phyloP scores from a whole-genome alignment of 2,797 vertebrate species.

The Syngnathus acus region DNA sequence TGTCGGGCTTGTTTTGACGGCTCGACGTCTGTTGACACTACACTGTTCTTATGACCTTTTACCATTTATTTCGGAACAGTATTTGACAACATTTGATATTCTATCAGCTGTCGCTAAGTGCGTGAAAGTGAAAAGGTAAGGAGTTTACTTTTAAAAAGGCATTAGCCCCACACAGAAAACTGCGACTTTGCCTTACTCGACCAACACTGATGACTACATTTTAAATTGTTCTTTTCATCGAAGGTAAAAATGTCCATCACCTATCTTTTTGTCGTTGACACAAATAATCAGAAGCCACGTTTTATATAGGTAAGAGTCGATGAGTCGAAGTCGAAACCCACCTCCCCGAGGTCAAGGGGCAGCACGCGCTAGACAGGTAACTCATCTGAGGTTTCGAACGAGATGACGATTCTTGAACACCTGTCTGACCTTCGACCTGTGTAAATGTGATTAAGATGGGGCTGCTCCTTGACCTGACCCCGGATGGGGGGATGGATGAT shows the following conservation, averaged over 20 bases:
- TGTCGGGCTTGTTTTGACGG: conserved; percentile 40
- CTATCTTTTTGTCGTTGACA: background rate
- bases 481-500: conserved; percentile 67
- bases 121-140: conserved; percentile 35
- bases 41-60: too few species aligned
- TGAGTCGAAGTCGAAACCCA: conserved; percentile 71
- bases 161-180: background rate
- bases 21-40: background rate
- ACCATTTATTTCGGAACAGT: background rate
- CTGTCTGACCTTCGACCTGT: background rate
- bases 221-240: background rate
- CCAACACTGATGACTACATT: background rate
- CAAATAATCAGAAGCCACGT: background rate
- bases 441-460: conserved; percentile 72
- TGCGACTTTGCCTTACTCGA: conserved; percentile 10
- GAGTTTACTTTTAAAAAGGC: background rate
- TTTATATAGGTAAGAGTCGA: conserved; percentile 20
- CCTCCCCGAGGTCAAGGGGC: conserved; percentile 71
- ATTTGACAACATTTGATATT: background rate
- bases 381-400: background rate
- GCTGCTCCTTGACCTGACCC: conserved; percentile 77
- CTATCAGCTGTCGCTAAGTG: background rate
- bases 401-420: background rate
- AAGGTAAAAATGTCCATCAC: background rate
- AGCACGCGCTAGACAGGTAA: conserved; percentile 74